These are phyloP conservation scores for Maylandia zebra DNA, from an alignment of 2,113 vertebrate species.

Conservation along the genomic window DNA sequence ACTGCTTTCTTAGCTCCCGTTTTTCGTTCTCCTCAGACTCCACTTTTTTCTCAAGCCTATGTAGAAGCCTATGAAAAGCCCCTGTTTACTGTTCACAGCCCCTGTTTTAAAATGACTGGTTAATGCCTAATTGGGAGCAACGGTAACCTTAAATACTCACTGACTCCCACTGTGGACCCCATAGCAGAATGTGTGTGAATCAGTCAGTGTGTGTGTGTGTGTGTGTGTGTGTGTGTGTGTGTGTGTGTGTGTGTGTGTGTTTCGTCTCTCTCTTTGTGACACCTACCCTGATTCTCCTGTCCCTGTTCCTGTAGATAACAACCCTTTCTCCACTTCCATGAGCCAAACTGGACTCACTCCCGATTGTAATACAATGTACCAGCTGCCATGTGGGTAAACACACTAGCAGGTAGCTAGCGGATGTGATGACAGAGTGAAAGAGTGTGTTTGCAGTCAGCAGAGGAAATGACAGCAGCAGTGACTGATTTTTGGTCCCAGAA, in stretches of 20 bases:
- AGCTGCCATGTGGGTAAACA: slow-evolving; percentile 19
- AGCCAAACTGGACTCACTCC: slow-evolving; percentile 55
- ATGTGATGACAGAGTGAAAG: not conserved
- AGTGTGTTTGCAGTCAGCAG: not conserved
- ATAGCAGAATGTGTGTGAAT: not conserved
- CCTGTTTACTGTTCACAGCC: not conserved
- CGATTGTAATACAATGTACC: slow-evolving; percentile 24
- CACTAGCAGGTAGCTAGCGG: not conserved
- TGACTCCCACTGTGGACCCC: not conserved
- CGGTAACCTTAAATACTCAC: not conserved
- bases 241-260: not conserved
- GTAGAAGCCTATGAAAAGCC: not conserved
- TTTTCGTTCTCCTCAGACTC: not conserved
- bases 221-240: not conserved
- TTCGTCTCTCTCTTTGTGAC: not conserved
- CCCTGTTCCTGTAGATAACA: slow-evolving; percentile 51
- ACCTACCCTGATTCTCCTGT: slow-evolving; percentile 33
- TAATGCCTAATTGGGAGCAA: not conserved
- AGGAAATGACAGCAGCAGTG: not conserved
- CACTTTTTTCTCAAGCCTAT: not conserved
- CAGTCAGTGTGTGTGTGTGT: not conserved
- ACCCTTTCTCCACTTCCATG: not conserved
- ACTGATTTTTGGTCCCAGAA: not conserved
- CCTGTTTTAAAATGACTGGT: not conserved
- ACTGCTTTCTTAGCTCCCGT: not conserved